Base-by-base conservation (phyloP, 2,113 vertebrate species). In the Apaloderma vittatum region DNA sequence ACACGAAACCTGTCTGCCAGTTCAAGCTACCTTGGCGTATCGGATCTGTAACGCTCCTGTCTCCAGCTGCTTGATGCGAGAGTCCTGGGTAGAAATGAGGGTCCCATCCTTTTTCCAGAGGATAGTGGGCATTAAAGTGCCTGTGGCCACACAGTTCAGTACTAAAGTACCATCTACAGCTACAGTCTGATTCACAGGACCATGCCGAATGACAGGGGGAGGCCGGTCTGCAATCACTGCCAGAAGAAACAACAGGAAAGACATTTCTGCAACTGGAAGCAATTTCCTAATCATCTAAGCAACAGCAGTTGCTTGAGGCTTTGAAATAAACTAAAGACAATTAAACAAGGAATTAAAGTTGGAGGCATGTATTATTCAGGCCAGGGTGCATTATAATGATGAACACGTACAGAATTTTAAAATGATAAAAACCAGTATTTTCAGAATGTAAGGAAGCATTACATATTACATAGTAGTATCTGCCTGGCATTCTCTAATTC, bases 151-250 rank as follows among this genome's bases (percentile, higher is more conserved):
- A 68, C 99, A 99, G 96, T 94, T 99, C 77, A 99, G 98, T 6
- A 98, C 96, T 73, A 99, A 98, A 10, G 99, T 99, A 32, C 99
- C 99, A 68, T 99, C 99, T 49, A 99, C 99, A 21, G 99, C 98
- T 46, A 99, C 99, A 2, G 99, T 99, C 97, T 99, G 99, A 96
- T 99, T 99, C 96, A 98, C 98, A 13, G 99, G 99, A 66, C 99
- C 99, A 91, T 99, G 99, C 11, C 99, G 98, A 96, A 99, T 99
- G 71, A 99, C 98, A 6, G 99, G 99, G 18, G 99, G 99, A 62
- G 99, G 99, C 57, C 99, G 99, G 95, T 99, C 99, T 34, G 99
- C 99, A 94, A 99, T 99, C 67, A 99, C 99, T 99, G 98, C 84
- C 91, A 96, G 61, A 94, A 94, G 59, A 96, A 97, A 98, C 67